These are phyloP conservation scores for Mormyrus lacerda DNA, from an alignment of 2,113 vertebrate species.

Conservation along the genomic window DNA sequence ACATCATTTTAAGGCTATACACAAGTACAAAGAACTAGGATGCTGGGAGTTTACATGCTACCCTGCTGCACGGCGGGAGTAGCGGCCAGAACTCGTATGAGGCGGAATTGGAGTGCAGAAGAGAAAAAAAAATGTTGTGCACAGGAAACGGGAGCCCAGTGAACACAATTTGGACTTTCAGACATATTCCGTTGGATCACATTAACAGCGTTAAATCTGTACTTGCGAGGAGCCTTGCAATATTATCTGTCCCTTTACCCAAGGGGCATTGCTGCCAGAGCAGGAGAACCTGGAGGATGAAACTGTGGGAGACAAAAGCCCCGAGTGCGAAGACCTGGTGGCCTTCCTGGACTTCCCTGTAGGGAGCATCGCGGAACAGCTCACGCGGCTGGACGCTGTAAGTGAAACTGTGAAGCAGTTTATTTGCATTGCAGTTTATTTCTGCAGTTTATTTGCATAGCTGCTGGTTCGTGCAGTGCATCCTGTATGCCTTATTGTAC, in stretches of 20 bases:
- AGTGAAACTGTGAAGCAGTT: conserved; percentile 26
- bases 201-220: not conserved
- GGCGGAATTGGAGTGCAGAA: too few relatives aligned
- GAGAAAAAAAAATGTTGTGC: too few relatives aligned
- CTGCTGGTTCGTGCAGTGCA: not conserved
- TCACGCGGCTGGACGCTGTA: conserved; percentile 75
- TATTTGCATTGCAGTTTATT: not conserved
- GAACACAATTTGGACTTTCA: too few relatives aligned
- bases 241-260: not conserved
- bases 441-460: not conserved
- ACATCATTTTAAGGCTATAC: too few relatives aligned
- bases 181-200: not conserved
- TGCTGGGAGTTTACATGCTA: not conserved
- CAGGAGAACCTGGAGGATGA: conserved; percentile 9
- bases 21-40: too few relatives aligned
- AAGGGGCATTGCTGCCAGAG: not conserved
- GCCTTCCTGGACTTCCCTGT: conserved; percentile 62
- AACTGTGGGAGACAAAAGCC: conserved; percentile 29
- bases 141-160: too few relatives aligned
- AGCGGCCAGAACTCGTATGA: too few relatives aligned
- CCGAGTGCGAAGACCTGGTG: conserved; percentile 22
- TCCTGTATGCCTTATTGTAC: not conserved
- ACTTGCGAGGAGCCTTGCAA: not conserved
- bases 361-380: conserved; percentile 69
- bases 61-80: fast-evolving